A percentile compares a stretch with the other conserved stretches of the same genome.
Evolutionary conservation across 2,888 invertebrate genomes (phyloP).

Genomic region (Caenorhabditis imperialis): DNA sequence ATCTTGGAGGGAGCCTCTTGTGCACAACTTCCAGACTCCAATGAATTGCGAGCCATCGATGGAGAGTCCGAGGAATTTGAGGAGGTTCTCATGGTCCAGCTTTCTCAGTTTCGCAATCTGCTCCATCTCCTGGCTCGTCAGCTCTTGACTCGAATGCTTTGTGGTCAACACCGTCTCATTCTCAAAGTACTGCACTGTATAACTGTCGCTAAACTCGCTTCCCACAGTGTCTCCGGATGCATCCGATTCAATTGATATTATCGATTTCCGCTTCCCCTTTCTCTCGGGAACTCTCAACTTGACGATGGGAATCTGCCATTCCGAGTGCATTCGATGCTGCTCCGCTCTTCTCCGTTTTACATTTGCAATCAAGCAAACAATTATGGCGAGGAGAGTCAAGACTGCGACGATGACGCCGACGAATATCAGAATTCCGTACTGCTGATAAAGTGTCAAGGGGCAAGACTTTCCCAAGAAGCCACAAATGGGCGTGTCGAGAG

Average conservation of each 20-base stretch:
- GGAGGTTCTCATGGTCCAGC: constrained; percentile 74
- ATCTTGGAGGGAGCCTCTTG: constrained; percentile 60
- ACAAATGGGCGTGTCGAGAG: constrained; percentile 52
- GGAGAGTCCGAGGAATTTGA: constrained; percentile 73
- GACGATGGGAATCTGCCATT: constrained; percentile 55
- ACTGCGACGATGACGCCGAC: constrained; percentile 24
- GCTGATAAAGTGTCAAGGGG: constrained; percentile 46
- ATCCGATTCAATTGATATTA: not conserved
- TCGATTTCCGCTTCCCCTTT: not conserved
- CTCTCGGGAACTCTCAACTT: constrained; percentile 23
- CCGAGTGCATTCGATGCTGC: constrained; percentile 46
- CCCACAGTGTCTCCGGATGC: not conserved
- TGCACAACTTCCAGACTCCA: constrained; percentile 72
- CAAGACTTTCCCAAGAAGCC: constrained; percentile 58
- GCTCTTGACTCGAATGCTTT: constrained; percentile 28
- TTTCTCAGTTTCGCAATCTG: constrained; percentile 60
- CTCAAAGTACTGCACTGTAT: constrained; percentile 22
- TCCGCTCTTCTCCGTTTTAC: constrained; percentile 34
- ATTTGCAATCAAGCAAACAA: constrained; percentile 5
- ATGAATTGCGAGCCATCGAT: constrained; percentile 67
- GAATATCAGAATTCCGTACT: constrained; percentile 47
- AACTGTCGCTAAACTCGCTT: constrained; percentile 22
- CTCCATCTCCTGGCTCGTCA: constrained; percentile 33
- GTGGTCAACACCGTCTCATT: constrained; percentile 57
- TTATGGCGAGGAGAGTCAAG: constrained; percentile 11